Evolutionary conservation across 1,140 invertebrate genomes (phyloP), one percentile per base, ranked within the genome.

Genomic region (Centruroides vittatus): DNA sequence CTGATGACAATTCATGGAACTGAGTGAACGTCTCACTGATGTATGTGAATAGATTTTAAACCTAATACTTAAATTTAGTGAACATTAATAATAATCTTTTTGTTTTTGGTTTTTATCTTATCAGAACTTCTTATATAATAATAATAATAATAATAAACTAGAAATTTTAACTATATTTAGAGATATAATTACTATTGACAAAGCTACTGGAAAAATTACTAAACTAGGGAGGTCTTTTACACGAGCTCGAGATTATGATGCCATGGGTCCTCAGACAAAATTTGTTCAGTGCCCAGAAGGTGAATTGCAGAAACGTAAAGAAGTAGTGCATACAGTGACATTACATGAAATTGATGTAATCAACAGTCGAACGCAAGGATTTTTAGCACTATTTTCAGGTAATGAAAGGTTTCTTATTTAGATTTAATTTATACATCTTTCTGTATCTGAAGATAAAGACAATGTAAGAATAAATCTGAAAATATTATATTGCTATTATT

Each of bases 341-440:
- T 75, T 99, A n/a, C 96, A 99, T 72, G 96, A 99, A 74, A 89
- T 99, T 58, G 96, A 99, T 75, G 95, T 98, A 1, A 98, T 98
- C 70, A 98, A 98, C 70, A 93, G 89, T 54, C 79, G 94, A 65
- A 95, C 93, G 0, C 93, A 98, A 72, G 97, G 96, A 0, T 99
- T 98, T 70, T 76, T 99, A 3, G 96, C 96, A 0, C 75, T 99
- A 0, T 99, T 99, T 73, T 96, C 94, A 35, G 93, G 89, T 86
- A 70, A 69, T 69, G n/a, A n/a, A n/a, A n/a, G n/a, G 23, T 23
- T 23, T 23, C 23, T 23, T 23, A 23, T 23, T 0, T 23, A 23
- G 23, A 2, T 23, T 23, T 23, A 23, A 23, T 23, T 23, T 2
- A 23, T 23, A 23, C 23, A 68, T 57, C 57, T 10, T 49, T 49